Evolutionary conservation across 2,113 vertebrate species (phyloP).

Genomic region (Aspiorhynchus laticeps): DNA sequence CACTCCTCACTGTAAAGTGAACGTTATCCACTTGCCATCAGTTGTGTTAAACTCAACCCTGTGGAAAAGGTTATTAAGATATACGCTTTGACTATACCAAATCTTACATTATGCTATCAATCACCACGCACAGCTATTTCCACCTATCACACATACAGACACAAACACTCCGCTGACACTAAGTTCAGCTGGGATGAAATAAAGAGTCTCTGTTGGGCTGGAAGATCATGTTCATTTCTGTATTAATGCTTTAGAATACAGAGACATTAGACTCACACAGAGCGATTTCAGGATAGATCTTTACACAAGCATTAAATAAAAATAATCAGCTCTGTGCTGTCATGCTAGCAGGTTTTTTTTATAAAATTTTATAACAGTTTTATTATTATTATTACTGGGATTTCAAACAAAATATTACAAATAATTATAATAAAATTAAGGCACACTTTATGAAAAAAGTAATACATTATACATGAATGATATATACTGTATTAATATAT

Average conservation of each 20-base stretch:
- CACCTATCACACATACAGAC: not conserved
- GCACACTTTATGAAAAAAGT: too few relatives aligned
- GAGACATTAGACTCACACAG: not conserved
- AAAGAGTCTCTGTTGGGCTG: not conserved
- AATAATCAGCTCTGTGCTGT: not conserved
- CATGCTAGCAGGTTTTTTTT: not conserved
- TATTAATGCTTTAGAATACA: not conserved
- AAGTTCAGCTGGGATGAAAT: not conserved
- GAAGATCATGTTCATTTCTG: not conserved
- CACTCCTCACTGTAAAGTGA: conserved; percentile 10
- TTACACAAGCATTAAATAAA: not conserved
- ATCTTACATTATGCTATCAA: conserved; percentile 49
- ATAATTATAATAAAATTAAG: not conserved
- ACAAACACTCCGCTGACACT: not conserved
- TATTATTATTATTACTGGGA: not conserved
- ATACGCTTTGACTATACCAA: conserved; percentile 39
- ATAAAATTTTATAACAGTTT: not conserved
- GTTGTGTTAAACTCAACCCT: conserved; percentile 12
- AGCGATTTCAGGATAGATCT: not conserved
- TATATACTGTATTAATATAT: not conserved
- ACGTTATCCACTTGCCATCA: not conserved
- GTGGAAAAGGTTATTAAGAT: not conserved
- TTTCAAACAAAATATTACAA: not conserved
- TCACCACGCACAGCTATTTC: conserved; percentile 26
- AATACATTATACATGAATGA: not conserved